phyloP scores from a whole-genome alignment of 2,888 invertebrate species.

The Trissolcus brochymenae region DNA sequence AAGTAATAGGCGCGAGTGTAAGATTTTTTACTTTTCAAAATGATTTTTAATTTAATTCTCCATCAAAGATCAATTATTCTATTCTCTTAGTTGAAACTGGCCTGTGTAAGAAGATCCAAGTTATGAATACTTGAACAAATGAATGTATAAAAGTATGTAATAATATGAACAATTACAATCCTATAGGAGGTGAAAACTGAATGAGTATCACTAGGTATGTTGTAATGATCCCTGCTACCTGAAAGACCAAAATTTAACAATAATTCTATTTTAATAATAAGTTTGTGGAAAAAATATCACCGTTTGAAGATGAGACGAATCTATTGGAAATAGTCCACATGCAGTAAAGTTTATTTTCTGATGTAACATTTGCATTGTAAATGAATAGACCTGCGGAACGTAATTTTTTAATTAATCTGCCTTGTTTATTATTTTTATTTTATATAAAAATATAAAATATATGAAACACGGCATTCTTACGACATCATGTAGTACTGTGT shows the following conservation, averaged over 20 bases:
- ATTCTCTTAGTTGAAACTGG: too few species aligned
- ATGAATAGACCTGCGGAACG: slow-evolving; percentile 20
- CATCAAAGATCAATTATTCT: too few species aligned
- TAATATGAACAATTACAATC: slow-evolving; percentile 3
- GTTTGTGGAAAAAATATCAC: slow-evolving; percentile 8
- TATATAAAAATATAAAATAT: too few species aligned
- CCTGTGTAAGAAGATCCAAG: too few species aligned
- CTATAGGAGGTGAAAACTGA: slow-evolving; percentile 31
- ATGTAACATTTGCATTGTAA: slow-evolving; percentile 45
- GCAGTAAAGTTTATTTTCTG: slow-evolving; percentile 44
- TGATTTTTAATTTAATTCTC: too few species aligned
- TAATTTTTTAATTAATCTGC: neutral
- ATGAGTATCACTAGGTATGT: slow-evolving; percentile 38
- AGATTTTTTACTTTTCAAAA: too few species aligned
- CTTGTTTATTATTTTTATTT: too few species aligned
- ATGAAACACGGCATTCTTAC: slow-evolving; percentile 11
- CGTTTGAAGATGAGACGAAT: slow-evolving; percentile 40
- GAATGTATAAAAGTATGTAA: neutral
- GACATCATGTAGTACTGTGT: slow-evolving; percentile 17
- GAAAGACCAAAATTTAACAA: slow-evolving; percentile 9
- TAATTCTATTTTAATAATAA: slow-evolving; percentile 2
- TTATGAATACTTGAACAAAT: neutral
- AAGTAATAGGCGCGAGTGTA: too few species aligned
- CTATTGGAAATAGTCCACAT: slow-evolving; percentile 33
- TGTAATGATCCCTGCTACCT: slow-evolving; percentile 32